Conservation (phyloP, 2,797 vertebrate genomes). For the Fundulus diaphanus region DNA sequence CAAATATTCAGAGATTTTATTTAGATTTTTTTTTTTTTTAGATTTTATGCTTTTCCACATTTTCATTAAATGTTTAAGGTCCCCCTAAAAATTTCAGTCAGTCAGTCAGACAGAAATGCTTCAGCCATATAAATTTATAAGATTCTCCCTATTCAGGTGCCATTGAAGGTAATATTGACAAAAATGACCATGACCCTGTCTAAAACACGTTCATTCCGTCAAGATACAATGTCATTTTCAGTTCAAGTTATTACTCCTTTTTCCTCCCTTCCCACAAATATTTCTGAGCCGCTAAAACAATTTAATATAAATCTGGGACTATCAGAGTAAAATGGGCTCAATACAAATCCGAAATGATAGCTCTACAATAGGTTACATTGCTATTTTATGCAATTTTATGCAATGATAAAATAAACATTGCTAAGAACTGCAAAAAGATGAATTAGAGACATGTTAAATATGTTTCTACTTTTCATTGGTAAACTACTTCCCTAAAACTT, state of each 20-base stretch:
- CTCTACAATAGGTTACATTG: neutral
- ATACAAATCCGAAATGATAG: too few relatives aligned
- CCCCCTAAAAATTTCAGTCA: too few relatives aligned
- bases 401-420: neutral
- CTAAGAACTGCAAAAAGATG: neutral
- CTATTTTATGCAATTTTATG: too few relatives aligned
- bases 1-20: too few relatives aligned
- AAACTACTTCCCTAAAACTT: neutral
- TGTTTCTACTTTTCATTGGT: neutral
- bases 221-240: neutral
- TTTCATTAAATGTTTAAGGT: too few relatives aligned
- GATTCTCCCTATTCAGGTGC: neutral
- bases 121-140: neutral
- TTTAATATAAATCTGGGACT: neutral
- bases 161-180: neutral
- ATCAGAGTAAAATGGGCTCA: neutral
- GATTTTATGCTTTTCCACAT: too few relatives aligned
- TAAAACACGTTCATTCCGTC: neutral
- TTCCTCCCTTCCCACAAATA: neutral
- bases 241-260: neutral
- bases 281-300: neutral
- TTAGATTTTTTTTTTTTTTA: too few relatives aligned
- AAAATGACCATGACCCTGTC: neutral
- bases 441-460: neutral
- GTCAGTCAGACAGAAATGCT: too few relatives aligned